Conservation (phyloP, 2,888 invertebrate genomes). For the Eueremaeus valkanovi region DNA sequence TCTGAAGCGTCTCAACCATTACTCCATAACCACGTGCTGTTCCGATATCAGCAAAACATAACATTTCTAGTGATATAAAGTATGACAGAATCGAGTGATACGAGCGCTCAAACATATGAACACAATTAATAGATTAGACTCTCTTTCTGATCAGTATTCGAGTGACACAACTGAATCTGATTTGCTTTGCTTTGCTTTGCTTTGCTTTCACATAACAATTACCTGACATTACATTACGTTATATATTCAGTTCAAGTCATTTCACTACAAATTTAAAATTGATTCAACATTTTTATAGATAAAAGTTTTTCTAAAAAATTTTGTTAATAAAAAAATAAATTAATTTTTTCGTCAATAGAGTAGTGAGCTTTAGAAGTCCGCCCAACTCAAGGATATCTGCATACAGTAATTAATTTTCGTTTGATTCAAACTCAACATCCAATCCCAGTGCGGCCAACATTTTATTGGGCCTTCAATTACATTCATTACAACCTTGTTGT, state of each 20-base stretch:
- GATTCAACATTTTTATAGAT: no score
- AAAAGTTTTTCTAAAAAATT: no score
- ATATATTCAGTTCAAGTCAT: no score
- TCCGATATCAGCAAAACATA: slow-evolving; percentile 21
- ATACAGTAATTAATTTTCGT: slow-evolving; percentile 24
- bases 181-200: no score
- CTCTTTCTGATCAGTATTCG: no score
- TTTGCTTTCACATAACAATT: no score
- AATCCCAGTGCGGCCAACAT: slow-evolving; percentile 30
- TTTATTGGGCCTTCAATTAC: slow-evolving; percentile 33
- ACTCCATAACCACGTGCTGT: slow-evolving; percentile 18
- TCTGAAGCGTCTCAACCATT: neutral
- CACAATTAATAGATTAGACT: neutral
- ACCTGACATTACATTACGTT: no score
- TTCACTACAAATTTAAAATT: no score
- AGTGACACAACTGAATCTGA: no score
- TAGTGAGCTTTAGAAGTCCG: neutral
- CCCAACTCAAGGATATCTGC: slow-evolving; percentile 34
- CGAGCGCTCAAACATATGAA: neutral
- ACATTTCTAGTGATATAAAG: neutral
- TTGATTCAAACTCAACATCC: slow-evolving; percentile 23
- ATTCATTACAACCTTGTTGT: slow-evolving; percentile 29
- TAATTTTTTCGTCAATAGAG: slow-evolving; percentile 11
- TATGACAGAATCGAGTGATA: neutral
- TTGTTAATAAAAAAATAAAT: slow-evolving; percentile 6